phyloP scores from a whole-genome alignment of 92 coral and sea anemone genomes.

The Heliopora coerulea region DNA sequence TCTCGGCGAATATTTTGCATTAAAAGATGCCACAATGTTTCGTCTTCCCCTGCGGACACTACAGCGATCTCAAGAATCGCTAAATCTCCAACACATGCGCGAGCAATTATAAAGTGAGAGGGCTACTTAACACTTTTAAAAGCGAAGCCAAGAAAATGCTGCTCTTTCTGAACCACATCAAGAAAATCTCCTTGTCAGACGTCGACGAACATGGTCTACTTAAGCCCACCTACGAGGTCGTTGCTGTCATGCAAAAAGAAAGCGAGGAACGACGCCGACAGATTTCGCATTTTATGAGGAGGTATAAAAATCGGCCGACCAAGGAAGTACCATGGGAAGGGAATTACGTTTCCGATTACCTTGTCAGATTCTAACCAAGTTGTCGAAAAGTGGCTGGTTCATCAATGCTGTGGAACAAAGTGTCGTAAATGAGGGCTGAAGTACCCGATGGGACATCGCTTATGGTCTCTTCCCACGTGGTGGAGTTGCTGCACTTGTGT shows the following conservation, averaged over 20 bases:
- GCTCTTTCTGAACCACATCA: constrained; percentile 69
- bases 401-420: constrained; percentile 54
- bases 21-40: constrained; percentile 65
- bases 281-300: constrained; percentile 51
- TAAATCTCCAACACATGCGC: constrained; percentile 52
- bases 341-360: constrained; percentile 57
- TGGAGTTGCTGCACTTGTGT: constrained; percentile 67
- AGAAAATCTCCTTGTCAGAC: constrained; percentile 67
- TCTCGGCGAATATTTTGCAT: constrained; percentile 26
- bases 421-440: neutral
- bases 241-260: constrained; percentile 46
- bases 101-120: constrained; percentile 24
- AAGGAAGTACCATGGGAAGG: constrained; percentile 47
- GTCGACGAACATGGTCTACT: constrained; percentile 47
- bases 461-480: constrained; percentile 77
- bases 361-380: constrained; percentile 34
- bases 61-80: constrained; percentile 49
- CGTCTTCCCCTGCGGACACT: constrained; percentile 68
- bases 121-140: constrained; percentile 46
- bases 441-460: constrained; percentile 58
- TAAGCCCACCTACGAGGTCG: constrained; percentile 49
- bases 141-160: constrained; percentile 69
- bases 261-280: constrained; percentile 41
- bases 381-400: constrained; percentile 67
- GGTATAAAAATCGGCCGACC: constrained; percentile 39